Evolutionary conservation across 2,113 vertebrate species (phyloP), one percentile per base, ranked within the genome.

Genomic region (Prionailurus viverrinus): DNA sequence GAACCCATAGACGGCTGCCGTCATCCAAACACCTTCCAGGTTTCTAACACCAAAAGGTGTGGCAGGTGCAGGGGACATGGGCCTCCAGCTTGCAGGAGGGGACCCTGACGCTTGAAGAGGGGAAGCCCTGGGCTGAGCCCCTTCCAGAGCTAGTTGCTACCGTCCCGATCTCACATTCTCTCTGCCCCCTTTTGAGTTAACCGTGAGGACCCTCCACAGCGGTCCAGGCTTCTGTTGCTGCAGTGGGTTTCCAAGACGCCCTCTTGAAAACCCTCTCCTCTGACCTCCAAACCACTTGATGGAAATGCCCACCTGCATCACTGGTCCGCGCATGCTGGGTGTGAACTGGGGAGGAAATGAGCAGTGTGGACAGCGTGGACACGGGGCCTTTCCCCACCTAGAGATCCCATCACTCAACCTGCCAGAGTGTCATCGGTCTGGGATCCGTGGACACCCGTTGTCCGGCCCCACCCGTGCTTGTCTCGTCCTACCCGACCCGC

Each of bases 381-480:
- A 0, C 0, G 1, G 69, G 51, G 27, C 25, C 66, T 39, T 27
- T 8, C 41, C 41, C 33, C 29, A 0, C 10, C 41, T 21, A 69
- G 5, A 31, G 51, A 16, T 1, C 6, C 1, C 1, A 0, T 14
- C 8, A 23, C 68, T 31, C 79, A 36, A 13, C 48, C 25, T 53
- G 33, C n/a, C 27, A 6, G 11, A 55, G 25, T 19, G 29, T 39
- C 8, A 0, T 5, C 76, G 29, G 76, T 31, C 61, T n/a, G 5
- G 1, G 11, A 39, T 10, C 73, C 4, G 0, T 4, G 31, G 68
- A 31, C 6, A 15, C 36, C 33, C 18, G 7, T 55, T 65, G 31
- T 31, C 58, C 0, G 0, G 29, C 68, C 55, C 61, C 41, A 10
- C 65, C 31, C 21, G 45, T 51, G 33, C 66, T 48, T 33, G 23